Base-by-base conservation (phyloP, 2,797 vertebrate genomes). In the Falco novaeseelandiae region DNA sequence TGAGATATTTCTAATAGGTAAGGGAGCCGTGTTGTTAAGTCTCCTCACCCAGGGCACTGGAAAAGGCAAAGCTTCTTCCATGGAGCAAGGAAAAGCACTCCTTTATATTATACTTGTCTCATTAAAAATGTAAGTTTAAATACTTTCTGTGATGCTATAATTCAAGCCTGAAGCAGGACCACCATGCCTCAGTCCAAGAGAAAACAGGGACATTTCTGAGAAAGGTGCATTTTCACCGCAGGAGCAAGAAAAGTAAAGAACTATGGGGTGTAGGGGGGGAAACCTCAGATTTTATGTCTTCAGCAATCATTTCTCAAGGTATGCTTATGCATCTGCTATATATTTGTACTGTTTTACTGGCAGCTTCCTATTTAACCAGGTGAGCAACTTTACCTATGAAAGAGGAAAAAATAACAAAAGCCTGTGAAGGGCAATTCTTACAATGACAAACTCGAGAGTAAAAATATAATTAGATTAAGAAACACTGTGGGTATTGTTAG, bases 281-380 rank as follows among this genome's bases (percentile, higher is more conserved):
- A 16, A 7, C 26, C 9, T 42, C 61, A 71, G 44, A 54, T 92
- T 86, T 90, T 77, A 21, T 66, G 15, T 81, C 42, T 74, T 46
- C 38, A 87, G 38, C 51, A 90, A 57, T 71, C 11, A 65, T 87
- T 90, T 94, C 52, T 95, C 81, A 87, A 89, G 19, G 22, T 46
- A 52, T 74, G 18, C 10, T 86, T 83, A 32, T 78, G 57, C 57
- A 92, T 96, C 76, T 92, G 78, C 61, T 96, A 25, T 42, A 23
- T 78, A 95, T 92, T 89, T 92, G 29, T 38, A 27, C n/a, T 86
- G 51, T 38, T 88, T 91, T 81, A 81, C 7, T 59, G n/a, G 25
- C 34, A 81, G 21, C 22, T 93, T 87, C 92, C 42, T 87, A 65
- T 96, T 96, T 95, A 94, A 86, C 69, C 73, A 93, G 90, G 92